Base-by-base conservation (phyloP, 2,888 invertebrate species). In the Parnassius glacialis region DNA sequence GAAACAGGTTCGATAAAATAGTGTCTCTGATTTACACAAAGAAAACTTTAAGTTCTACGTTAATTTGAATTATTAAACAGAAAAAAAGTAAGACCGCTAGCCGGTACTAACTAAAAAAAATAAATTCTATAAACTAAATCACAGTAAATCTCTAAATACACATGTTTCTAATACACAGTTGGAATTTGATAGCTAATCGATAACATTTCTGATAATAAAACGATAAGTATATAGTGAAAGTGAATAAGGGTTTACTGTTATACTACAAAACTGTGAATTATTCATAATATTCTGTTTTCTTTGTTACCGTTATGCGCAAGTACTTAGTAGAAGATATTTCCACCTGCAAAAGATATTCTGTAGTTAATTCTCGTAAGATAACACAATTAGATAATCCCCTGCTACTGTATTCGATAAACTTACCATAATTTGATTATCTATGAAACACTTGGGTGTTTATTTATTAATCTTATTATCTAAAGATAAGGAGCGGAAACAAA, bases 61-160 rank as follows among this genome's bases (percentile, higher is more conserved):
- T 69, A 74, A 61, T 65, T 67, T 78, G 74, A 78, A 78, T 67
- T 75, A 53, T 66, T 60, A 77, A 75, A 79, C 78, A 65, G 75
- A 64, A 65, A 83, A 79, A 75, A 66, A 65, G 85, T 87, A 89
- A 60, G 62, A 73, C 88, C 90, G 89, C 90, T 90, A 90, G 16
- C 75, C 89, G 88, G 88, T 73, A 65, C 81, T 81, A 82, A 70
- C 73, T 75, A 74, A 76, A 78, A 76, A 20, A 74, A 75, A 81
- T 77, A 78, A 80, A 74, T 57, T 75, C 83, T 90, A 88, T 78
- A 52, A 79, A 83, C 84, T 84, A 87, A 84, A 81, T 85, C 80
- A 85, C 75, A 83, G 70, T 74, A 76, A 75, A 67, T 74, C 69
- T 75, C 74, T 74, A 79, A 69, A 72, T 82, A 83, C 76, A 80